phyloP scores from a whole-genome alignment of 2,113 vertebrate species.

The Ondatra zibethicus region DNA sequence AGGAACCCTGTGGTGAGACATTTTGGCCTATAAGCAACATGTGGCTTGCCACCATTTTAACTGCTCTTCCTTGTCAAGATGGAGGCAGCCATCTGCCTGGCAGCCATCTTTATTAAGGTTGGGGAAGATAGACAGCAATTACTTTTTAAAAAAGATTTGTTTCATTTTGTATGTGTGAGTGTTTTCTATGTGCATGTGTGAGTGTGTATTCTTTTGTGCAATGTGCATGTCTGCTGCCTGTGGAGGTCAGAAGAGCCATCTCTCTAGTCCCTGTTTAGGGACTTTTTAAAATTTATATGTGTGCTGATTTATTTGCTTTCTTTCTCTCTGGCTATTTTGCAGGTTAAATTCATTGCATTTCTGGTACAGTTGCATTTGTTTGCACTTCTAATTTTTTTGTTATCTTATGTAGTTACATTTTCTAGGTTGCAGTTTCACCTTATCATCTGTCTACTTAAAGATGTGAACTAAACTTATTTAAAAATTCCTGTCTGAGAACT shows the following conservation, averaged over 20 bases:
- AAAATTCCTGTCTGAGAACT: neutral
- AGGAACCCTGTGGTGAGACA: no score
- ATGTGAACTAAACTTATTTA: constrained; percentile 34
- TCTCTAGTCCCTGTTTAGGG: neutral
- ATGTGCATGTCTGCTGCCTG: neutral
- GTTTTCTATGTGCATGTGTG: neutral
- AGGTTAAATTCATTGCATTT: neutral
- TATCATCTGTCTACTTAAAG: neutral
- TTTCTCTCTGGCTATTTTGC: neutral
- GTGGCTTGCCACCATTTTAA: no score
- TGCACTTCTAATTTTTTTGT: constrained; percentile 1
- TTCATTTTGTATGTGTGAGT: neutral
- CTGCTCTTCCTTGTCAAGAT: no score
- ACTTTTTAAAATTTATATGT: neutral
- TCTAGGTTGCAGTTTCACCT: neutral
- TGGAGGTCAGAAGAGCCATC: neutral
- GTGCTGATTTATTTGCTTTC: neutral
- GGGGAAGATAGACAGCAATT: no score
- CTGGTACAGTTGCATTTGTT: neutral
- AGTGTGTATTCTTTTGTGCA: neutral
- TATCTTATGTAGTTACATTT: neutral
- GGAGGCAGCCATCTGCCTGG: no score
- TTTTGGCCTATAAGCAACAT: no score
- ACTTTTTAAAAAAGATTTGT: neutral
- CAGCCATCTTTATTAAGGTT: no score